Evolutionary conservation across 2,888 invertebrate species (phyloP).

Genomic region (Melanotus villosus): DNA sequence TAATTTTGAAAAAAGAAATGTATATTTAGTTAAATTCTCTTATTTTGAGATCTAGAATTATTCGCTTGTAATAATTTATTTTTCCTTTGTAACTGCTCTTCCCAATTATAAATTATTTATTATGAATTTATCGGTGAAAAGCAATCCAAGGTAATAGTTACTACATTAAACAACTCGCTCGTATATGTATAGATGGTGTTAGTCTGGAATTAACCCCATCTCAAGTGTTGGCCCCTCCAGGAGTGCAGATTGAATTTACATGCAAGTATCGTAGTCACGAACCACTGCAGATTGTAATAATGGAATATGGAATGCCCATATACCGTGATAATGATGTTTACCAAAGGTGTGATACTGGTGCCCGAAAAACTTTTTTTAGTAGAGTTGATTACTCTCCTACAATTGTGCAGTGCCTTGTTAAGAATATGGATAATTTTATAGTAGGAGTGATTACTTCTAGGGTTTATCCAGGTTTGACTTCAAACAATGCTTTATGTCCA

Average conservation of each 20-base stretch:
- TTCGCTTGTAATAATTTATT: too few species aligned
- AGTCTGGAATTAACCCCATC: slow-evolving; percentile 63
- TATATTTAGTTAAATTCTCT: too few species aligned
- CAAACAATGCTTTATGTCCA: slow-evolving; percentile 23
- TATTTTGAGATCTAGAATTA: too few species aligned
- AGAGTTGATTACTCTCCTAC: slow-evolving; percentile 57
- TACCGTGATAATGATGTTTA: slow-evolving; percentile 35
- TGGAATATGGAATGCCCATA: slow-evolving; percentile 54
- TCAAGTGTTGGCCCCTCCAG: slow-evolving; percentile 64
- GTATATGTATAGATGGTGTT: slow-evolving; percentile 30
- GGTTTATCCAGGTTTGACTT: slow-evolving; percentile 65
- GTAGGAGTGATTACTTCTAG: slow-evolving; percentile 63
- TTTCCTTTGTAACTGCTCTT: too few species aligned
- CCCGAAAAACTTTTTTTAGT: slow-evolving; percentile 59
- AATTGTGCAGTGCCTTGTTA: slow-evolving; percentile 62
- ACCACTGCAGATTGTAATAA: slow-evolving; percentile 63
- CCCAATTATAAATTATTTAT: too few species aligned
- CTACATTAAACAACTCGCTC: too few species aligned
- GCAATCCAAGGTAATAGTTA: too few species aligned
- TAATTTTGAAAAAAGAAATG: too few species aligned
- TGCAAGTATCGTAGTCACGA: slow-evolving; percentile 69
- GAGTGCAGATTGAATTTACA: slow-evolving; percentile 66
- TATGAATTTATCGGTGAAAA: too few species aligned
- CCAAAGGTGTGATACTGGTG: slow-evolving; percentile 42
- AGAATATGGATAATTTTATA: slow-evolving; percentile 57